Base-by-base conservation (phyloP, 2,797 vertebrate genomes). In the Sebastolobus altivelis region DNA sequence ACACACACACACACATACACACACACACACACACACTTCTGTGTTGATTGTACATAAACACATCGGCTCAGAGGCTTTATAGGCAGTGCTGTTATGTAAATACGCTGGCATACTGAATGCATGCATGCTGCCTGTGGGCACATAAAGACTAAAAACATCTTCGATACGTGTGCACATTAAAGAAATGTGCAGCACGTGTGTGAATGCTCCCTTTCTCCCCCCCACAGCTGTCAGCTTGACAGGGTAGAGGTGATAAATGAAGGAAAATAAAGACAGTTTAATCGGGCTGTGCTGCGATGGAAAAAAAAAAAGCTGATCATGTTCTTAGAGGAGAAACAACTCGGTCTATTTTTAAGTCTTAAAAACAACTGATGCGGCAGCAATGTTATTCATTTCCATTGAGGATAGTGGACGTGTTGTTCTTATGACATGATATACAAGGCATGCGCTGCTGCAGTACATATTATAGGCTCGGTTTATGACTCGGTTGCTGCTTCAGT, bases 21-120 rank as follows among this genome's bases (percentile, higher is more conserved):
- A 38, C 8, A 54, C 58, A 49, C 46, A 65, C 55, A 9, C 77
- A 68, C 68, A 62, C 63, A 22, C n/a, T 22, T 46, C 6, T 38
- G 5, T 65, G 25, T 49, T 67, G 71, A 78, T 77, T 76, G 29
- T 68, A 80, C 54, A 67, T 56, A 63, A 75, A 83, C 74, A 74
- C 66, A 69, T 80, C 86, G 72, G 49, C 76, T 80, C 14, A 56
- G 69, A 84, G 77, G 69, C 66, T 43, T 62, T 61, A 80, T 59
- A 62, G 58, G 65, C 49, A 59, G 3, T 49, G 65, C 65, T 62
- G 65, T 82, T 89, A 71, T 86, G 90, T 81, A 87, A 88, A 87
- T 79, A 76, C 14, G 5, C 40, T 66, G 56, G 46, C 72, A 40
- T 65, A 54, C 68, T 75, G 43, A 77, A 70, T 65, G 18, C 25